Percentiles rank a stretch among this genome's conserved stretches.
Conservation (phyloP, 2,797 vertebrate genomes). For the Hyperoplus lanceolatus region DNA sequence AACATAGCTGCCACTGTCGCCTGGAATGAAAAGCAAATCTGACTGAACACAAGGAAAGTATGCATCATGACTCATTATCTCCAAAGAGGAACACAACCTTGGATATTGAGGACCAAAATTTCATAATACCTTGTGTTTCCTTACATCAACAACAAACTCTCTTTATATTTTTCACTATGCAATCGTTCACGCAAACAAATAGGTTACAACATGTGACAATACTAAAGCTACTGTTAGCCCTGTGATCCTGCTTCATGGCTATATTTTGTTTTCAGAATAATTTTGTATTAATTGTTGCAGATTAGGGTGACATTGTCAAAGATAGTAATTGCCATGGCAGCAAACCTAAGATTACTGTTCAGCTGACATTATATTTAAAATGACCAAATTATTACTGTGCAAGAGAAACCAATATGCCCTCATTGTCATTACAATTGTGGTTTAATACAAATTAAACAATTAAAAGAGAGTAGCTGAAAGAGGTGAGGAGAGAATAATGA, state of each 20-base stretch:
- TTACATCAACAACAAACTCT: background rate
- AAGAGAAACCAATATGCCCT: background rate
- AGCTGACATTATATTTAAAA: background rate
- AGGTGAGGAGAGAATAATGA: background rate
- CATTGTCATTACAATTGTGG: background rate
- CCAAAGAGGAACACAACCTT: background rate
- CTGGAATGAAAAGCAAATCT: background rate
- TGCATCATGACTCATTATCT: background rate
- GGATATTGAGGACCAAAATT: background rate
- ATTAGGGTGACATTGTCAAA: background rate
- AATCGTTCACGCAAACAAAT: background rate
- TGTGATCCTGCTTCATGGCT: background rate
- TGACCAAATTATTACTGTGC: background rate
- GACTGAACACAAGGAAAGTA: too few relatives aligned
- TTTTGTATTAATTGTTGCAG: background rate
- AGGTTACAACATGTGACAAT: background rate
- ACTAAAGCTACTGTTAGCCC: background rate
- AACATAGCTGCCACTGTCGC: background rate
- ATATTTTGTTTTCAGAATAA: background rate
- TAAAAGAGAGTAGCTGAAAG: background rate
- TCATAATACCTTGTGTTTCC: background rate
- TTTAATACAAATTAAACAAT: background rate
- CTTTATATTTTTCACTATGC: background rate
- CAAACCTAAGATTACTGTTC: background rate
- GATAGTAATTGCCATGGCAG: conserved; percentile 2